Percentiles rank a stretch among this genome's conserved stretches.
These are phyloP conservation scores for Micromussa lordhowensis DNA, from an alignment of 92 coral and sea anemone species.

Conservation along the genomic window DNA sequence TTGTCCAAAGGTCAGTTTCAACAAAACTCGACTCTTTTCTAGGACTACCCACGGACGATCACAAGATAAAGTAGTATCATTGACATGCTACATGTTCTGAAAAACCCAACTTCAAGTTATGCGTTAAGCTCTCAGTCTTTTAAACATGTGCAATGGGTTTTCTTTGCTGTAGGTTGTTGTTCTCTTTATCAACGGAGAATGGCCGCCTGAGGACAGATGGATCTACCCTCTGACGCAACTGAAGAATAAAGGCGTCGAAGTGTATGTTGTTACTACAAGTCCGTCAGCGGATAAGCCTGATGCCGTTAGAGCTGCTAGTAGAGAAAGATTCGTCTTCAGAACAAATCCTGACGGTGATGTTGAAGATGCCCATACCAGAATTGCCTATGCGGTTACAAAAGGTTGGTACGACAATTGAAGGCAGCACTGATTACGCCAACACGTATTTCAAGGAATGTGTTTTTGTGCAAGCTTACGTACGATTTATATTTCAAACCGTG, in stretches of 20 bases:
- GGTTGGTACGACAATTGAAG: too few species aligned
- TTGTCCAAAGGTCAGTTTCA: not conserved
- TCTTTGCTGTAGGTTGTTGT: slow-evolving; percentile 56
- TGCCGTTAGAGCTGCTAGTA: slow-evolving; percentile 37
- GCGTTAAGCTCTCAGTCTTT: not conserved
- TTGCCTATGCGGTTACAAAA: slow-evolving; percentile 41
- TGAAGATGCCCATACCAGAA: slow-evolving; percentile 48
- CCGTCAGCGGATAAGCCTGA: slow-evolving; percentile 35
- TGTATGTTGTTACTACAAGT: slow-evolving; percentile 32
- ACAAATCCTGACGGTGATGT: slow-evolving; percentile 49
- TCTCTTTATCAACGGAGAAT: slow-evolving; percentile 71
- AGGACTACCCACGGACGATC: not conserved
- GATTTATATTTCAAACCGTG: too few species aligned
- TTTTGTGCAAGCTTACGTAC: too few species aligned
- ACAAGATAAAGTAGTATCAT: not conserved
- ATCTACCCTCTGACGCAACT: slow-evolving; percentile 21
- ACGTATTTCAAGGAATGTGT: too few species aligned
- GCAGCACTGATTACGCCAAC: too few species aligned
- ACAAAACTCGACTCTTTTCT: too few species aligned
- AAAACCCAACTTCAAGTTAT: not conserved
- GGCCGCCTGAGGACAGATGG: slow-evolving; percentile 63
- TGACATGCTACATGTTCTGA: not conserved
- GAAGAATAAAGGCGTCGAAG: slow-evolving; percentile 22
- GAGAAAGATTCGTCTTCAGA: slow-evolving; percentile 47
- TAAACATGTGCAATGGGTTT: not conserved